Conservation (phyloP, 2,888 invertebrate genomes). For the Willowsia nigromaculata region DNA sequence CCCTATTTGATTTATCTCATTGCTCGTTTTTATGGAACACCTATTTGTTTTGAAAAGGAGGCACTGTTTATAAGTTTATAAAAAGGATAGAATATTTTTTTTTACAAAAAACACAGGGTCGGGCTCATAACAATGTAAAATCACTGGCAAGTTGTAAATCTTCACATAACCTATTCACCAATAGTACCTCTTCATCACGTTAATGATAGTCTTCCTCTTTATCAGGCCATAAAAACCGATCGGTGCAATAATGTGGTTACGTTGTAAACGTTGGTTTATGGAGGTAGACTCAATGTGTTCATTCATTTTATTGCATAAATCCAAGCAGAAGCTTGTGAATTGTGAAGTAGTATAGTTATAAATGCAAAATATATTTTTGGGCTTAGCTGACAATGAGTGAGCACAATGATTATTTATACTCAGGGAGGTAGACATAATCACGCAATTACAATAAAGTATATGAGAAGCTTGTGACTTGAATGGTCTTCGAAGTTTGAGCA, state of each 20-base stretch:
- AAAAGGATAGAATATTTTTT: background rate
- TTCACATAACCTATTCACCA: constrained; percentile 6
- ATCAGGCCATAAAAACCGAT: constrained; percentile 22
- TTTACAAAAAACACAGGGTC: background rate
- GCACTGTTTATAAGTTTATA: background rate
- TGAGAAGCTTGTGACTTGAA: constrained; percentile 32
- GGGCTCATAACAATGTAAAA: constrained; percentile 16
- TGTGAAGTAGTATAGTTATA: background rate
- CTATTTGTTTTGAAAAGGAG: constrained; percentile 51
- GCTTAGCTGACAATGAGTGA: constrained; percentile 1
- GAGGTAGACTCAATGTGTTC: background rate
- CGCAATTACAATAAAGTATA: background rate
- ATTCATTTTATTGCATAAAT: background rate
- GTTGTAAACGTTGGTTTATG: background rate
- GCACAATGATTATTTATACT: constrained; percentile 8
- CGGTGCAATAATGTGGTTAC: background rate
- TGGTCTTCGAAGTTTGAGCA: constrained; percentile 30
- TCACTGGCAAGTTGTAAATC: constrained; percentile 45
- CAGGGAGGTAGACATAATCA: background rate
- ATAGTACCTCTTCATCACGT: too few species aligned
- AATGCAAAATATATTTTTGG: too few species aligned
- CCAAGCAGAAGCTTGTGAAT: background rate
- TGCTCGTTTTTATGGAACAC: constrained; percentile 26
- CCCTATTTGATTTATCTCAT: constrained; percentile 57
- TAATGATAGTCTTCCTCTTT: constrained; percentile 52